A percentile compares a stretch with the other conserved stretches of the same genome.
These are phyloP conservation scores for Lagenorhynchus albirostris DNA, from an alignment of 2,113 vertebrate species.

Conservation along the genomic window DNA sequence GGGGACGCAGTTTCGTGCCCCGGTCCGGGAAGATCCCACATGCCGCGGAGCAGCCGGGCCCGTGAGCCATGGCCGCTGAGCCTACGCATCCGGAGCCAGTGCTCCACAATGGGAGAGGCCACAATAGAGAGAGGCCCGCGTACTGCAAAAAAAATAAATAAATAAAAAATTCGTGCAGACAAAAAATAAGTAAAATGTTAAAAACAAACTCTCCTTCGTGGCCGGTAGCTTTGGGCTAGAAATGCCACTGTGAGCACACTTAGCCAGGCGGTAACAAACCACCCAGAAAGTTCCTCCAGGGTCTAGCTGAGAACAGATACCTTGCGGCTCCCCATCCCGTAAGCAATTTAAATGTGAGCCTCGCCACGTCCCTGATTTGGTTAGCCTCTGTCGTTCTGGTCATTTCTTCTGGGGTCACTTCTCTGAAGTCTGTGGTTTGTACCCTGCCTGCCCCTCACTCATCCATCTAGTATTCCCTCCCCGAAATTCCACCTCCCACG, in stretches of 20 bases:
- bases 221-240: not conserved
- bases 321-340: not conserved
- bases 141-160: too few species aligned
- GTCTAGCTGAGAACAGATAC: not conserved
- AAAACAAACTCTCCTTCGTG: not conserved
- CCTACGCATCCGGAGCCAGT: too few species aligned
- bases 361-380: not conserved
- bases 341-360: not conserved
- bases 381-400: not conserved
- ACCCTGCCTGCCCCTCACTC: not conserved
- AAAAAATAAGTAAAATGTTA: too few species aligned
- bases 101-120: too few species aligned
- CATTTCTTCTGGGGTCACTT: slow-evolving; percentile 11
- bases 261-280: not conserved
- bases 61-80: too few species aligned
- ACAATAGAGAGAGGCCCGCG: too few species aligned
- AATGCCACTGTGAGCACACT: not conserved
- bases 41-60: too few species aligned
- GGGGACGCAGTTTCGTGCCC: too few species aligned
- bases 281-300: not conserved
- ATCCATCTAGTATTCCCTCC: not conserved
- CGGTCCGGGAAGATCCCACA: too few species aligned
- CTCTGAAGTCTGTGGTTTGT: not conserved
- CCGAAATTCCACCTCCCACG: not conserved
- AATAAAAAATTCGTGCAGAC: too few species aligned